phyloP scores from a whole-genome alignment of 2,113 vertebrate species.

The human (Homo sapiens) region DNA sequence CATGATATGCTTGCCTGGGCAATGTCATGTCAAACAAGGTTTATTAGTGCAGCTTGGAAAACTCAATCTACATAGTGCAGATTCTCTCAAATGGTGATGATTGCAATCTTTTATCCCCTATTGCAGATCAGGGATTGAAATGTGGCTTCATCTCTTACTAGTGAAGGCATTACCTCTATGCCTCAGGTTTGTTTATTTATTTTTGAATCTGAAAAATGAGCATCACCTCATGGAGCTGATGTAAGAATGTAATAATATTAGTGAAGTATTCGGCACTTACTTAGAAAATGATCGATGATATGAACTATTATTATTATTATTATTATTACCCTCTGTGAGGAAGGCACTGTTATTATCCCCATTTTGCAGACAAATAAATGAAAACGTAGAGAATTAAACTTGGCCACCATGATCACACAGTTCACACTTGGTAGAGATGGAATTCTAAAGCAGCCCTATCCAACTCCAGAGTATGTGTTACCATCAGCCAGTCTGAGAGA shows the following conservation, averaged over 20 bases:
- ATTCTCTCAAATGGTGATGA: slow-evolving; percentile 18
- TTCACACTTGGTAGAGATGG: not conserved
- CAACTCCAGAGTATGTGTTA: not conserved
- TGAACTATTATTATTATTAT: not conserved
- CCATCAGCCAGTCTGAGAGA: not conserved
- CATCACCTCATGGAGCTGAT: not conserved
- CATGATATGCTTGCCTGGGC: slow-evolving; percentile 50
- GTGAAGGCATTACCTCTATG: not conserved
- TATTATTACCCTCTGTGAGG: not conserved
- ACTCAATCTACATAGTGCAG: not conserved
- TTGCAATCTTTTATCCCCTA: slow-evolving; percentile 10
- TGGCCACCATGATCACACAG: not conserved
- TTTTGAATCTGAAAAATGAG: not conserved
- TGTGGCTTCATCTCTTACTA: not conserved
- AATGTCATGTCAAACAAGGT: slow-evolving; percentile 58
- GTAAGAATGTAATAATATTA: not conserved
- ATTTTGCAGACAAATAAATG: not conserved
- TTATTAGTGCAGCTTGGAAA: slow-evolving; percentile 64
- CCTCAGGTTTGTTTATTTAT: not conserved
- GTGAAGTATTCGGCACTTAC: not conserved
- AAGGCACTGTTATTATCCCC: not conserved
- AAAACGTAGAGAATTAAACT: not conserved
- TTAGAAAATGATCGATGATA: not conserved
- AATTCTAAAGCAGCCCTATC: not conserved
- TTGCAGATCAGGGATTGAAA: not conserved